Base-by-base conservation (phyloP, 2,888 invertebrate genomes). In the Conchocele bisecta region DNA sequence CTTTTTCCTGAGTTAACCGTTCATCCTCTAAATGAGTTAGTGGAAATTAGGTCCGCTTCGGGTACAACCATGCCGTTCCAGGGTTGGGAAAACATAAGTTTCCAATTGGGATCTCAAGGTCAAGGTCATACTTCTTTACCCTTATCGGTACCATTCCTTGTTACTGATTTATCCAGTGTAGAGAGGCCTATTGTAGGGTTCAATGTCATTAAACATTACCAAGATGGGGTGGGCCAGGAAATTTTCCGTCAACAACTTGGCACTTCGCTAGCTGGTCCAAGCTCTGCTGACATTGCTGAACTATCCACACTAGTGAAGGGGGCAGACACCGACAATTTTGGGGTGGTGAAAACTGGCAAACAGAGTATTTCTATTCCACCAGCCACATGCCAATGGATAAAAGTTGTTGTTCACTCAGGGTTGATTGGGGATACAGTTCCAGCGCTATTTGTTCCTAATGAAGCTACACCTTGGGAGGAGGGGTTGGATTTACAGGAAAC, bases 171-270 rank as follows among this genome's bases (percentile, higher is more conserved):
- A 13, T n/a, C 31, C n/a, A 35, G 35, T n/a, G 26, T 53, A 37
- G 15, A 1, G 3, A 39, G 22, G 15, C 61, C 61, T 3, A 61
- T 61, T n/a, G 24, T 61, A 17, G 61, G 61, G 17, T 61, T 46
- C 41, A 51, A 61, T 61, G 51, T 61, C 11, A 61, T 61, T n/a
- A n/a, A n/a, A n/a, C n/a, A 15, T 37, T n/a, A n/a, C n/a, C n/a
- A n/a, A n/a, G n/a, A n/a, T n/a, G n/a, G n/a, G n/a, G n/a, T n/a
- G n/a, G n/a, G n/a, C n/a, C n/a, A n/a, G n/a, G n/a, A n/a, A n/a
- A n/a, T n/a, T n/a, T n/a, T n/a, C n/a, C n/a, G n/a, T n/a, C n/a
- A n/a, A n/a, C n/a, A n/a, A n/a, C n/a, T n/a, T n/a, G n/a, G n/a
- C n/a, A n/a, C n/a, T n/a, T n/a, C n/a, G n/a, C n/a, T n/a, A n/a